Evolutionary conservation across 2,888 invertebrate species (phyloP), one percentile per base, ranked within the genome.

Genomic region (Schrankia costaestrigalis): DNA sequence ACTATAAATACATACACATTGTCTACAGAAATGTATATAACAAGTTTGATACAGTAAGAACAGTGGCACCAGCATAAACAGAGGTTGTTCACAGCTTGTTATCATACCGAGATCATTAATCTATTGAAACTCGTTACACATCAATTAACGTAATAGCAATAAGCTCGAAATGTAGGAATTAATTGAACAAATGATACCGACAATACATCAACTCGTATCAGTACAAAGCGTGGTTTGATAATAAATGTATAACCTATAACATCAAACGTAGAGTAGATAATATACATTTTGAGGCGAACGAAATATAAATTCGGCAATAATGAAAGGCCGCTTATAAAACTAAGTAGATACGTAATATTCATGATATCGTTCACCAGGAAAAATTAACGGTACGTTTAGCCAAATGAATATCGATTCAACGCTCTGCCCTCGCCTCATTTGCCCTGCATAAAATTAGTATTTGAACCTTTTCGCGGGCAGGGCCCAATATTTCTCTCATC

Each of bases 401-500:
- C 66, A 77, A 83, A 83, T 79, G 79, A 81, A 80, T 78, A 81
- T 83, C 79, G 81, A 82, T 83, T 78, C 58, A 57, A 59, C 67
- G 70, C 55, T 65, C 59, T 62, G 63, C 69, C 72, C 67, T 63
- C 70, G 66, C 59, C 78, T 82, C 78, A 78, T 85, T 84, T 78
- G 69, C 77, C 71, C 80, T 75, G 82, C 78, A 85, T 84, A 80
- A 81, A 79, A 84, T 85, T 85, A 81, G 80, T 78, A 69, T 77
- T 65, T 69, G 75, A 65, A 72, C 78, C 77, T 77, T 77, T 76
- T 59, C 71, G 72, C 70, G 74, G 67, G 65, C 67, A 66, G 68
- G 62, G 56, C 49, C 69, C 72, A 70, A 81, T 82, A 82, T 79
- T 78, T 79, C 75, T 76, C 68, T 68, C 72, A 78, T 80, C 76